phyloP scores from a whole-genome alignment of 35 echinoderm and acorn worm species.

The Anneissia japonica region DNA sequence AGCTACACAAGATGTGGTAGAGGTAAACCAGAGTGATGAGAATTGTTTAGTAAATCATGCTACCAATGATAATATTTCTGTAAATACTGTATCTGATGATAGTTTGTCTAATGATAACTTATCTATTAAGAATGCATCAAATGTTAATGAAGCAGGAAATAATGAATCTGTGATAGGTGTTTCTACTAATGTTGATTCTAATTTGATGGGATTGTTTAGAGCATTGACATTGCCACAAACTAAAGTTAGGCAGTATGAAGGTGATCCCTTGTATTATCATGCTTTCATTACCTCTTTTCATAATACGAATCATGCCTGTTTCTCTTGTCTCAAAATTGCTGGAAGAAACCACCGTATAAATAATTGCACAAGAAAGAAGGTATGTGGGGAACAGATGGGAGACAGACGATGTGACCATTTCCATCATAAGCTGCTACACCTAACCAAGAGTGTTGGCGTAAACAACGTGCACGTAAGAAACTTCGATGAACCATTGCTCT shows the following conservation, averaged over 20 bases:
- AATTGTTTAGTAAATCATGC: too few relatives aligned
- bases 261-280: constrained; percentile 1
- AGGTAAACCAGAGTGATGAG: too few relatives aligned
- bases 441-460: neutral
- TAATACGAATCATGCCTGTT: constrained; percentile 33
- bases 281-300: constrained; percentile 10
- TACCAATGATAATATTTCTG: too few relatives aligned
- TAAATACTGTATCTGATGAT: too few relatives aligned
- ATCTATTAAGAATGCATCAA: neutral
- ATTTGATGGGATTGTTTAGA: neutral
- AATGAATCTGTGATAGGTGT: neutral
- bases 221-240: constrained; percentile 19
- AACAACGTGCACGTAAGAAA: neutral
- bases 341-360: constrained; percentile 24
- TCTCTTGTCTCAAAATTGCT: constrained; percentile 33
- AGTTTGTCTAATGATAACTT: neutral
- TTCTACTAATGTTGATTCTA: neutral
- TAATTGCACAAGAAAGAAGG: constrained; percentile 22
- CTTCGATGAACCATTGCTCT: constrained; percentile 12
- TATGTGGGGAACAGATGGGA: constrained; percentile 19
- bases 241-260: neutral
- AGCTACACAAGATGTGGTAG: too few relatives aligned
- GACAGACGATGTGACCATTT: neutral
- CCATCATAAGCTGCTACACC: constrained; percentile 23
- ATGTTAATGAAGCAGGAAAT: too few relatives aligned